Evolutionary conservation across 2,113 vertebrate species (phyloP).

Genomic region (Microcebus ravelobensis): DNA sequence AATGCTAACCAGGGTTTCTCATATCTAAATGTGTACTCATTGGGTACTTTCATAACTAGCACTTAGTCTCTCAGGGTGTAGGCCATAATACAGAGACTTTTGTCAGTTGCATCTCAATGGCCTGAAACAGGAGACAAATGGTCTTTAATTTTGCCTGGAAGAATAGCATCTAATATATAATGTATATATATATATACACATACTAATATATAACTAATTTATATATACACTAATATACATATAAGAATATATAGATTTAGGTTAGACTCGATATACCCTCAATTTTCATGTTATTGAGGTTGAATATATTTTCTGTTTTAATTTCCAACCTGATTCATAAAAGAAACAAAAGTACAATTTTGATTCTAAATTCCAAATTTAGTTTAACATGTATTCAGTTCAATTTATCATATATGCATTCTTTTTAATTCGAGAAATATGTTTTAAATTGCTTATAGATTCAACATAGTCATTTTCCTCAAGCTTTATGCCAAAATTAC

Average conservation of each 20-base stretch:
- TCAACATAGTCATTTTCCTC: neutral
- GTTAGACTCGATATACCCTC: neutral
- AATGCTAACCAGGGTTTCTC: neutral
- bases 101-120: neutral
- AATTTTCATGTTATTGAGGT: neutral
- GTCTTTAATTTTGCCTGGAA: neutral
- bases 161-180: too few species aligned
- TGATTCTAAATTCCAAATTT: neutral
- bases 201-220: too few species aligned
- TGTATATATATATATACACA: too few species aligned
- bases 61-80: neutral
- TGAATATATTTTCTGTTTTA: neutral
- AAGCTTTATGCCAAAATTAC: neutral
- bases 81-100: neutral
- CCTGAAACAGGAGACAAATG: neutral
- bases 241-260: neutral
- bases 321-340: neutral
- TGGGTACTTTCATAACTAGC: neutral
- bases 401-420: neutral
- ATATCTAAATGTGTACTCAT: neutral
- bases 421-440: conserved; percentile 3
- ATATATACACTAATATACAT: too few species aligned
- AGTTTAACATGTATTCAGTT: neutral
- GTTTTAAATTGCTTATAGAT: neutral
- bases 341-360: neutral